These are phyloP conservation scores for Chelonia mydas DNA, from an alignment of 2,797 vertebrate genomes.

Conservation along the genomic window DNA sequence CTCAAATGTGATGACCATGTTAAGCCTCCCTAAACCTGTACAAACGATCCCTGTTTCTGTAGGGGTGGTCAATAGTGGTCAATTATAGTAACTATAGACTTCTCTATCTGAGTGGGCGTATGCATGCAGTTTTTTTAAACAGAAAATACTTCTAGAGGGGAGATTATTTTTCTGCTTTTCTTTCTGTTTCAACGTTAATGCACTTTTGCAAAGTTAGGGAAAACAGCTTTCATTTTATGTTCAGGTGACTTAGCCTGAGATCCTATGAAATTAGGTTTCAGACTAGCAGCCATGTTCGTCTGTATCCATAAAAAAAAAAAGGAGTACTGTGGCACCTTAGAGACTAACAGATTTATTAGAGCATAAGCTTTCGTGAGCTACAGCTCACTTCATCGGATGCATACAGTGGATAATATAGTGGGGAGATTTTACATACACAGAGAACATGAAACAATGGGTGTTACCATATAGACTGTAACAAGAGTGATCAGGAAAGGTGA, in stretches of 20 bases:
- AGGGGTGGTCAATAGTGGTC: neutral
- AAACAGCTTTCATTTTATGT: rapidly evolving
- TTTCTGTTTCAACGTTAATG: no score
- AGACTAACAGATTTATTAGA: no score
- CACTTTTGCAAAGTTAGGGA: neutral
- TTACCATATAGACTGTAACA: no score
- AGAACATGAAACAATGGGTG: no score
- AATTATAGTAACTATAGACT: neutral
- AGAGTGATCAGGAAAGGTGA: no score
- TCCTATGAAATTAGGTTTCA: neutral
- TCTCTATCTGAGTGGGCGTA: neutral
- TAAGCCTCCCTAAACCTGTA: neutral
- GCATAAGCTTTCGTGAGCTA: no score
- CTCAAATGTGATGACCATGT: neutral
- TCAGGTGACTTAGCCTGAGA: neutral
- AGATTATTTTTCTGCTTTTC: neutral
- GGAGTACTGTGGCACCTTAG: no score
- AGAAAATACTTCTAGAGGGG: neutral
- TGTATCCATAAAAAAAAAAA: no score
- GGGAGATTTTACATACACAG: no score
- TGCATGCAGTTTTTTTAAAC: neutral
- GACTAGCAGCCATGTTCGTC: no score
- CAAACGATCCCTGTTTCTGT: neutral
- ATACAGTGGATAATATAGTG: no score
- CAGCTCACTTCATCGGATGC: no score